Percentiles rank a stretch among this genome's conserved stretches.
phyloP scores from a whole-genome alignment of 2,888 invertebrate species.

The Euspilapteryx auroguttella region DNA sequence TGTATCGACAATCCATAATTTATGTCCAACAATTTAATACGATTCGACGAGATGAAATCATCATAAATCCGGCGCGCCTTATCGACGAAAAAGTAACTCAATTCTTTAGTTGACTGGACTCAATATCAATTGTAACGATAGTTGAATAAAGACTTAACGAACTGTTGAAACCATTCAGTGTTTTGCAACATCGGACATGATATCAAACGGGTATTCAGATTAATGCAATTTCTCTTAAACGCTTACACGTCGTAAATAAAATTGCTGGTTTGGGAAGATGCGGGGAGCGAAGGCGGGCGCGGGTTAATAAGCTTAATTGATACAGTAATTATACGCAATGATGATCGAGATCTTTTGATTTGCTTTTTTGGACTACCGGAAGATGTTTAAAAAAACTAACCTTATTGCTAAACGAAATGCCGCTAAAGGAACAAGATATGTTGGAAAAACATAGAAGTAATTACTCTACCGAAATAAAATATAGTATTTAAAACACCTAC shows the following conservation, averaged over 20 bases:
- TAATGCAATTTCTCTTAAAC: constrained; percentile 62
- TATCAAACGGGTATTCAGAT: constrained; percentile 60
- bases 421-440: no score
- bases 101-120: constrained; percentile 15
- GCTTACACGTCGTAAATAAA: constrained; percentile 61
- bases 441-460: no score
- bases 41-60: constrained; percentile 22
- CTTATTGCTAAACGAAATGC: not conserved
- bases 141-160: constrained; percentile 19
- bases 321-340: constrained; percentile 24
- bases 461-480: no score
- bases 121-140: constrained; percentile 14
- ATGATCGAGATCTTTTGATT: constrained; percentile 14
- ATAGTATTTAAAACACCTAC: no score
- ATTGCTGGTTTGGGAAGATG: constrained; percentile 43
- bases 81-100: constrained; percentile 26
- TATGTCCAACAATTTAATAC: constrained; percentile 61
- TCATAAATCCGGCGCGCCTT: constrained; percentile 17
- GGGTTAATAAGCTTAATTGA: constrained; percentile 42
- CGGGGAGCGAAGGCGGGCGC: constrained; percentile 22
- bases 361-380: constrained; percentile 8
- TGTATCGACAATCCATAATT: constrained; percentile 63
- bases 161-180: constrained; percentile 25
- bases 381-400: not conserved
- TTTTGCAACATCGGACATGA: constrained; percentile 56